Evolutionary conservation across 2,113 vertebrate genomes (phyloP).

Genomic region (Gavialis gangeticus): DNA sequence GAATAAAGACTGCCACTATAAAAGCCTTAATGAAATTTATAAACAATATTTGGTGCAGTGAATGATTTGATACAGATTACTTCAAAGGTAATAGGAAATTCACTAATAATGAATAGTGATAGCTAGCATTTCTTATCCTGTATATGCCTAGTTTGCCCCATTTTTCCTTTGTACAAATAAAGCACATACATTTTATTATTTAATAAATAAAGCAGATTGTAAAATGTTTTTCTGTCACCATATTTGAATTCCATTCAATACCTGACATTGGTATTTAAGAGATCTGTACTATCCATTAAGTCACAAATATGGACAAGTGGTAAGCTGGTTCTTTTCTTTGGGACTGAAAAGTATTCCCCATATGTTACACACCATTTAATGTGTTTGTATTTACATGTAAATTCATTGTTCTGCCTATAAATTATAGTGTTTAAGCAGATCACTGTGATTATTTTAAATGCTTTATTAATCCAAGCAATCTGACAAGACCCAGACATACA

Average conservation of each 20-base stretch:
- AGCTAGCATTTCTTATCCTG: not conserved
- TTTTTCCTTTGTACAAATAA: not conserved
- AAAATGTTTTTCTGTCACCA: not conserved
- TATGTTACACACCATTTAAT: not conserved
- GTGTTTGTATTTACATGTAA: not conserved
- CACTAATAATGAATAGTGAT: not conserved
- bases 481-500: not conserved
- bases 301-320: not conserved
- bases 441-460: not conserved
- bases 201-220: not conserved
- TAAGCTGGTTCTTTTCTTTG: not conserved
- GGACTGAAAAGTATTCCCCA: not conserved
- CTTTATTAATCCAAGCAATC: not conserved
- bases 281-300: not conserved
- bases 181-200: not conserved
- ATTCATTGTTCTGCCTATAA: not conserved
- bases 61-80: not conserved
- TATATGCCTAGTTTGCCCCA: not conserved
- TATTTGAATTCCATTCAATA: not conserved
- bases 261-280: not conserved
- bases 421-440: not conserved
- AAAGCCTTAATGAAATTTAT: not conserved
- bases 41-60: not conserved
- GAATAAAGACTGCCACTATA: not conserved
- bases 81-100: not conserved